Conservation (phyloP, 2,888 invertebrate species). For the Eristalinus aeneus region DNA sequence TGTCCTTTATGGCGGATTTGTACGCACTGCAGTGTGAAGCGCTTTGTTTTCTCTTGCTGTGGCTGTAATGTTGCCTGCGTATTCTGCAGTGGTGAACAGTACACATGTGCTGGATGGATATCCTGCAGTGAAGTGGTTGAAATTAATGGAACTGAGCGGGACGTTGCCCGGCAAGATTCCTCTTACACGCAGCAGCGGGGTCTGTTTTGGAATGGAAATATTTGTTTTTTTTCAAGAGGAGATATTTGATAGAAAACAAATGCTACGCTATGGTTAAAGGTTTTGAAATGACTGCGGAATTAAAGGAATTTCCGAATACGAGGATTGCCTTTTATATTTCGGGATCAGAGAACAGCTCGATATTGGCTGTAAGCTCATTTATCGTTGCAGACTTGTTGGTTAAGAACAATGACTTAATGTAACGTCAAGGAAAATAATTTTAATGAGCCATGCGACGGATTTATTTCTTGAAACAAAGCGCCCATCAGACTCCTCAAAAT, state of each 20-base stretch:
- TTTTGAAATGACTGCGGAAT: neutral
- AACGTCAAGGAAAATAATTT: too few species aligned
- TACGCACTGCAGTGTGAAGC: neutral
- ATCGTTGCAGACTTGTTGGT: too few species aligned
- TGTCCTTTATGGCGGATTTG: conserved; percentile 2
- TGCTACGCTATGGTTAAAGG: neutral
- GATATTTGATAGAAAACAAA: neutral
- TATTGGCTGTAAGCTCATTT: too few species aligned
- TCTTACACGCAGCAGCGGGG: neutral
- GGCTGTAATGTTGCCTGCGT: neutral
- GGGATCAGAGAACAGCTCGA: too few species aligned
- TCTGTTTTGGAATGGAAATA: neutral
- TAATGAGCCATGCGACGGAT: too few species aligned
- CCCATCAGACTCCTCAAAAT: too few species aligned
- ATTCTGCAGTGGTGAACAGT: neutral
- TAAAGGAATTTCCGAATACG: too few species aligned
- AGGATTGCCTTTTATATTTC: too few species aligned
- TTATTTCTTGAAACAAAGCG: too few species aligned
- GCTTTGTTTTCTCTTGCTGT: neutral
- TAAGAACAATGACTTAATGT: too few species aligned
- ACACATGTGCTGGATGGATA: neutral
- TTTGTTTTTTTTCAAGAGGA: neutral
- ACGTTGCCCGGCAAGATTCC: neutral
- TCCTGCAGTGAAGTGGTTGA: conserved; percentile 7
- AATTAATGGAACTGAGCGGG: neutral